Evolutionary conservation across 1,140 invertebrate species (phyloP).

Genomic region (Drosophila aff.): DNA sequence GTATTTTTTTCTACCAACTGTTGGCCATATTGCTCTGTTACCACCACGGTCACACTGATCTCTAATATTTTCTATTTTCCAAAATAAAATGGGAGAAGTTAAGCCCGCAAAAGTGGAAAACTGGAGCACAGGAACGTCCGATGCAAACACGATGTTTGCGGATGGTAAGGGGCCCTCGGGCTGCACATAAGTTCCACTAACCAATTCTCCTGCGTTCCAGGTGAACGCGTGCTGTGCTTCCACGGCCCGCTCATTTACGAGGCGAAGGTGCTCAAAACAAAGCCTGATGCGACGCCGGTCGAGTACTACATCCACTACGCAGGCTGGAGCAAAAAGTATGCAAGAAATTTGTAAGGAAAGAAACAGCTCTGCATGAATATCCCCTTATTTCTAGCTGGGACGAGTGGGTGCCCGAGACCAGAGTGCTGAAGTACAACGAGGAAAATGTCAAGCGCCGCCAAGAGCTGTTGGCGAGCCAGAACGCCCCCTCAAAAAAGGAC

Average conservation of each 20-base stretch:
- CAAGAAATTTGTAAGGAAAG: conserved; percentile 36
- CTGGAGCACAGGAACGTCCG: conserved; percentile 29
- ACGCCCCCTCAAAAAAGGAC: conserved; percentile 89
- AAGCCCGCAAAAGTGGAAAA: conserved; percentile 67
- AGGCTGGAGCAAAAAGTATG: conserved; percentile 99
- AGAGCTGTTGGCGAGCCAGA: conserved; percentile 88
- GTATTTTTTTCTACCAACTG: conserved; percentile 5
- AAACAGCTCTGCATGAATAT: conserved; percentile 3
- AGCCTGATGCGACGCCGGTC: conserved; percentile 92
- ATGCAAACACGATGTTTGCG: conserved; percentile 86
- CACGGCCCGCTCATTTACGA: conserved; percentile 98
- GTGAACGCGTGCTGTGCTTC: conserved; percentile 98
- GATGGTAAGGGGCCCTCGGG: conserved; percentile 86
- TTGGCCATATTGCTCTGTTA: background rate
- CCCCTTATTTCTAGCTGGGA: conserved; percentile 93
- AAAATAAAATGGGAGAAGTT: conserved; percentile 69
- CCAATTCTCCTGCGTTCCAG: conserved; percentile 85
- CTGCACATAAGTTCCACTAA: conserved; percentile 6
- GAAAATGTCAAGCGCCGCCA: conserved; percentile 95
- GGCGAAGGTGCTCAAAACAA: conserved; percentile 96
- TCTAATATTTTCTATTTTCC: conserved; percentile 43
- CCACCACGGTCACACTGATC: conserved; percentile 19
- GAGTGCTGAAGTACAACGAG: conserved; percentile 97
- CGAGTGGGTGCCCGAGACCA: conserved; percentile 97
- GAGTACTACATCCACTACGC: conserved; percentile 98